Evolutionary conservation across 2,888 invertebrate species (phyloP).

Genomic region (Cataglyphis rosenhaueri): DNA sequence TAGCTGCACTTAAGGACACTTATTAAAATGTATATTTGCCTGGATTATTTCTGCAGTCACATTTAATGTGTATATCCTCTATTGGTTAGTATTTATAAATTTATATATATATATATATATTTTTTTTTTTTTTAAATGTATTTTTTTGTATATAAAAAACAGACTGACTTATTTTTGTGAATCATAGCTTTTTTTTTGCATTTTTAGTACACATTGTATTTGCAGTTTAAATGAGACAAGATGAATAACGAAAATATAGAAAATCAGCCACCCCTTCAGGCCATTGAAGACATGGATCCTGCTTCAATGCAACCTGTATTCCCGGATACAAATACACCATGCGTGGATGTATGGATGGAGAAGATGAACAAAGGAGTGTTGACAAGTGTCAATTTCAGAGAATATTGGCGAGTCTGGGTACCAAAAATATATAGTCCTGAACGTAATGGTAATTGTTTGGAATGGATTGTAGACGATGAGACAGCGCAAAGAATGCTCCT

Average conservation of each 20-base stretch:
- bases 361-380: conserved; percentile 88
- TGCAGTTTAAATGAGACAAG: conserved; percentile 62
- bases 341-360: conserved; percentile 88
- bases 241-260: conserved; percentile 81
- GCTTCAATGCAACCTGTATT: conserved; percentile 80
- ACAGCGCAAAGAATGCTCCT: conserved; percentile 90
- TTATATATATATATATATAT: background rate
- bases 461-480: conserved; percentile 92
- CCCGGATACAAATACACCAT: conserved; percentile 79
- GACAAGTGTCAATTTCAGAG: conserved; percentile 89
- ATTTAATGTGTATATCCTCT: conserved; percentile 48
- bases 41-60: conserved; percentile 50
- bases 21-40: conserved; percentile 54
- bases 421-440: conserved; percentile 91
- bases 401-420: conserved; percentile 91
- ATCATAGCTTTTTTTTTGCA: conserved; percentile 35
- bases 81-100: conserved; percentile 60
- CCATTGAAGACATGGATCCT: conserved; percentile 83
- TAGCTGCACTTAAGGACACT: conserved; percentile 46
- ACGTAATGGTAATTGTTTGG: conserved; percentile 89
- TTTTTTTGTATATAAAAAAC: conserved; percentile 55
- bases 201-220: conserved; percentile 69
- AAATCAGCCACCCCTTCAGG: conserved; percentile 70
- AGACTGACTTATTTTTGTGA: conserved; percentile 28
- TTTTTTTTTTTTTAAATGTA: conserved; percentile 43